phyloP scores from a whole-genome alignment of 2,888 invertebrate species.

The Zygaena filipendulae region DNA sequence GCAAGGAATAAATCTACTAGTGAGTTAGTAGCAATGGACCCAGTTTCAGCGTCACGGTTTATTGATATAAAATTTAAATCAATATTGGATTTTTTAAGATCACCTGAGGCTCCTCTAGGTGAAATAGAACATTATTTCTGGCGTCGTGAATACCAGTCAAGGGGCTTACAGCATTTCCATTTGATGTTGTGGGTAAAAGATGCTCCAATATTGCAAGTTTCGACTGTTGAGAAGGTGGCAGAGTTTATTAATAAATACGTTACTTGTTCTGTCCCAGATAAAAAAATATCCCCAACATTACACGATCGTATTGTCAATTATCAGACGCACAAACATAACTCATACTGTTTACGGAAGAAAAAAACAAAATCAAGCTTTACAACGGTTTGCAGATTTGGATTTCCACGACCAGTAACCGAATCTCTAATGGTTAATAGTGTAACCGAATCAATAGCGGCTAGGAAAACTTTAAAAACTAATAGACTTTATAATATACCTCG shows the following conservation, averaged over 20 bases:
- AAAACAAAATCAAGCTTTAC: conserved; percentile 15
- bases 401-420: conserved; percentile 17
- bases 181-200: conserved; percentile 22
- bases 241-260: conserved; percentile 19
- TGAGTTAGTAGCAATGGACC: conserved; percentile 21
- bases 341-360: no score
- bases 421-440: conserved; percentile 21
- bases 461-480: conserved; percentile 17
- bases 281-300: conserved; percentile 11
- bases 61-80: conserved; percentile 21
- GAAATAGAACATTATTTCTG: conserved; percentile 17
- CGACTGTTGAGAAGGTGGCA: conserved; percentile 18
- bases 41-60: conserved; percentile 21
- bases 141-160: conserved; percentile 19
- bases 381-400: conserved; percentile 19
- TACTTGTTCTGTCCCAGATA: conserved; percentile 4
- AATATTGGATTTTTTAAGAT: conserved; percentile 21
- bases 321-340: conserved; percentile 23
- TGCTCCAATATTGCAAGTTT: conserved; percentile 18
- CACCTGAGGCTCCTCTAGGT: conserved; percentile 17
- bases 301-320: conserved; percentile 17
- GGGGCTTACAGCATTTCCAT: conserved; percentile 21
- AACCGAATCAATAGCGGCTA: conserved; percentile 19
- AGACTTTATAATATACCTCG: conserved; percentile 13
- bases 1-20: conserved; percentile 17